Conservation (phyloP, 1,140 invertebrate species). For the Drosophila ananassae region DNA sequence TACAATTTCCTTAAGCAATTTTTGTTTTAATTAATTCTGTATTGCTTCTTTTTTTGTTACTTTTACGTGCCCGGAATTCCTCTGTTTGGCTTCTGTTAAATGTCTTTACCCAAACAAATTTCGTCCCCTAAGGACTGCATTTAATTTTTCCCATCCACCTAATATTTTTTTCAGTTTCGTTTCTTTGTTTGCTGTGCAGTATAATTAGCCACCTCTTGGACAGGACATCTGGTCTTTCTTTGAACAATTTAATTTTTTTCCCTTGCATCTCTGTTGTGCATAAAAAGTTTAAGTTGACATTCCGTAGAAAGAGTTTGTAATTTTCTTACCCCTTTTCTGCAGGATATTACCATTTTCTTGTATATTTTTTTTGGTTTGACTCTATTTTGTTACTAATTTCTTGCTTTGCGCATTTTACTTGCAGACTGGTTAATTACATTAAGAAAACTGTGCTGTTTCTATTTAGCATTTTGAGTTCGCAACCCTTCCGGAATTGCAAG, state of each 20-base stretch:
- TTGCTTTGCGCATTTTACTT: constrained; percentile 55
- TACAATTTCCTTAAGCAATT: constrained; percentile 63
- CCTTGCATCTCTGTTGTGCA: constrained; percentile 48
- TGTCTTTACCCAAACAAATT: constrained; percentile 59
- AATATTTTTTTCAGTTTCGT: constrained; percentile 32
- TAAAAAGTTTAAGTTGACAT: constrained; percentile 81
- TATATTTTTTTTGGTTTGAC: constrained; percentile 7
- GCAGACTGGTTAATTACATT: constrained; percentile 78
- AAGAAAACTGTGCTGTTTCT: constrained; percentile 40
- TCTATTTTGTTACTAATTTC: constrained; percentile 51
- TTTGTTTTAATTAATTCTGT: constrained; percentile 77
- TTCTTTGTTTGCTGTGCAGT: constrained; percentile 61
- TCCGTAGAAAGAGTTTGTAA: constrained; percentile 77
- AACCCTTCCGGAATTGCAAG: constrained; percentile 19
- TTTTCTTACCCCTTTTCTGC: constrained; percentile 56
- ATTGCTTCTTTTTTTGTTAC: constrained; percentile 30
- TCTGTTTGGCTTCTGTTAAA: constrained; percentile 51
- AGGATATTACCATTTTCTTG: constrained; percentile 38
- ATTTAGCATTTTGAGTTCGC: constrained; percentile 61
- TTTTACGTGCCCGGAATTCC: constrained; percentile 64
- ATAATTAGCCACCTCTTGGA: constrained; percentile 67
- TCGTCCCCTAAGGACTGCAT: constrained; percentile 30
- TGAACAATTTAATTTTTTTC: constrained; percentile 12
- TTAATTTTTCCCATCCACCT: constrained; percentile 25
- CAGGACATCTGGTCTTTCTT: constrained; percentile 59